Evolutionary conservation across 2,888 invertebrate species (phyloP), one percentile per base, ranked within the genome.

Genomic region (Augiades crinisus): DNA sequence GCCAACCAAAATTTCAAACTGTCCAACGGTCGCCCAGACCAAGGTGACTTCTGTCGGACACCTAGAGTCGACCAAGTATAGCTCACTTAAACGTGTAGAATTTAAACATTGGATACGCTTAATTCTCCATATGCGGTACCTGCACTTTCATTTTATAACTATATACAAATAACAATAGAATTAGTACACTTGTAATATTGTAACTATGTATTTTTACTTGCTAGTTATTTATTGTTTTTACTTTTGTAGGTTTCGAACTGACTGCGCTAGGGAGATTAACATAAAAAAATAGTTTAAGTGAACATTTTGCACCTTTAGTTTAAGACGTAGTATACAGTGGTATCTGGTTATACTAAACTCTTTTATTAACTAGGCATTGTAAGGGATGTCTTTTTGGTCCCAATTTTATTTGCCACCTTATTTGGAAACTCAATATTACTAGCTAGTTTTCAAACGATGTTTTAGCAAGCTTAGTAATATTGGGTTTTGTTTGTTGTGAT

Each of bases 181-280:
- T 68, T 78, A 81, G 70, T 61, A 64, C 36, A 68, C 71, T 68
- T 75, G 70, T 79, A 75, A 69, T 67, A 74, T 72, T 75, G 70
- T 79, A 75, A 56, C 21, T 49, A 51, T 72, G 67, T 78, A 75
- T 70, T 65, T 75, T 70, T 75, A 78, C 66, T 72, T 70, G 70
- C 68, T 81, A 77, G 72, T 75, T 79, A 81, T 81, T 81, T 84
- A 79, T 83, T 80, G 63, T 77, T 76, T 78, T 68, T 79, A 79
- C 64, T 73, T 75, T 78, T 78, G 76, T 85, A 84, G 81, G 79
- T 78, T 80, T 78, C 74, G 76, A 81, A 78, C 79, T 78, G 85
- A 87, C 83, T 84, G 82, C 75, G 78, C 71, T 72, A 81, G 79
- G 76, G 81, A 82, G 82, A 83, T 83, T 83, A 82, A 83, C 71